Evolutionary conservation across 2,888 invertebrate genomes (phyloP), one percentile per base, ranked within the genome.

Genomic region (Mongoloraphidia duomilia): DNA sequence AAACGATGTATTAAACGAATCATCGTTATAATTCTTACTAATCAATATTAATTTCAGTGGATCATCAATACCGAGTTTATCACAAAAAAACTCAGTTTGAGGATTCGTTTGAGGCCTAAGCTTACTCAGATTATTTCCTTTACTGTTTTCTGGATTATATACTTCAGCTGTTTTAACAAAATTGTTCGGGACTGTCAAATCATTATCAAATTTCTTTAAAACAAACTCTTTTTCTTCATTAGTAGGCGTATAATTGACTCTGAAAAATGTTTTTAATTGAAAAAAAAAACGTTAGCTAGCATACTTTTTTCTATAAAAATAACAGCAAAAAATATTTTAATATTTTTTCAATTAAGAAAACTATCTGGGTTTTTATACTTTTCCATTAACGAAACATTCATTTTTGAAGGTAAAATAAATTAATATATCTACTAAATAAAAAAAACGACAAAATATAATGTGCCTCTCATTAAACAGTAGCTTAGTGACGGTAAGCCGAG

Each of bases 101-200:
- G 79, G 76, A 62, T 87, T 87, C 34, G 77, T 61, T 56, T 75
- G 65, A 3, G 67, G 71, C 45, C 76, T 74, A 40, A 62, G 57
- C 13, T 57, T 56, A 2, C 42, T 49, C 49, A 49, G 57, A 36
- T 51, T 50, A 10, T 50, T 52, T 10, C 44, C 52, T 17, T 51
- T 63, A 9, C 64, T 61, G 44, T 62, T 64, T 37, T 69, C 66
- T 4, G 71, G 66, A 51, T 73, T 65, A 57, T 78, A 83, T 1
- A 78, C 66, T 40, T 80, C 75, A 2, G 81, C 88, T 10, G 90
- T 92, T 56, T 71, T 76, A 13, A 71, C 71, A 69, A 98, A 98
- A 67, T 84, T 86, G 1, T 77, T 67, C 0, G 89, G 89, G 49
- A 97, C 76, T 42, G 63, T 65, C 44, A 94, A 68, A 58, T 82